These are phyloP conservation scores for Tor tambroides DNA, from an alignment of 2,113 vertebrate species.

Conservation along the genomic window DNA sequence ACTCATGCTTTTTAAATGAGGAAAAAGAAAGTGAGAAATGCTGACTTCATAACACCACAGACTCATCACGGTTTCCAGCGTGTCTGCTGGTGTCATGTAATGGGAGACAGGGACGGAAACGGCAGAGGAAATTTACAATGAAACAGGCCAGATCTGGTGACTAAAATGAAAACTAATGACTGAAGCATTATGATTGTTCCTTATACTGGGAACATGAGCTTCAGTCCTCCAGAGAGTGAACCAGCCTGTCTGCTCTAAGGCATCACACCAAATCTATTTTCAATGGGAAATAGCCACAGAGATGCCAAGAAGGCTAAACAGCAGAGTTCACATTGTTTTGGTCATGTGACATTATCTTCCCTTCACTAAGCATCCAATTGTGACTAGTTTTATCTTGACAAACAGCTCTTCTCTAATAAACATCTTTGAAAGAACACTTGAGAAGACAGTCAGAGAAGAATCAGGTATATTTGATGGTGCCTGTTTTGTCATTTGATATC, in stretches of 20 bases:
- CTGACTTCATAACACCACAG: slow-evolving; percentile 31
- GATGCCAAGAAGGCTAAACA: background rate
- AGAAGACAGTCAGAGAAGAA: background rate
- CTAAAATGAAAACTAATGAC: slow-evolving; percentile 50
- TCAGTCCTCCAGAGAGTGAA: background rate
- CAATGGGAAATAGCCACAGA: background rate
- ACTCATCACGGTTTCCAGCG: background rate
- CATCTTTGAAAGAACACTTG: background rate
- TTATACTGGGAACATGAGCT: background rate
- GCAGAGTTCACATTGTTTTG: background rate
- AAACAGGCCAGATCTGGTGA: slow-evolving; percentile 32
- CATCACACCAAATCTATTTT: background rate
- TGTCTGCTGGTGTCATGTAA: slow-evolving; percentile 24
- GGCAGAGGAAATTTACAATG: slow-evolving; percentile 34
- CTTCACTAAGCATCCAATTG: background rate
- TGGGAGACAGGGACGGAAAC: slow-evolving; percentile 40
- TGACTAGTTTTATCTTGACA: background rate
- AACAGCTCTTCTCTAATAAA: background rate
- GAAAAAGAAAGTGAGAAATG: slow-evolving; percentile 47
- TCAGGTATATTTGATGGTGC: background rate
- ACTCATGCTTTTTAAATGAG: slow-evolving; percentile 23
- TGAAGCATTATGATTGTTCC: slow-evolving; percentile 28
- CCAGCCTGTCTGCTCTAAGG: background rate
- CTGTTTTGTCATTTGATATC: slow-evolving; percentile 8
- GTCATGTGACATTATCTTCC: background rate